Conservation (phyloP, 1,140 invertebrate genomes). For the Caenorhabditis elegans region WBcel235 BX284606.5:9288001-9288500, state of each 20-base stretch:
- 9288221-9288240: too few species aligned
- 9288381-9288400: background rate
- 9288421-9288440: background rate
- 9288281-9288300: too few species aligned
- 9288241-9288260: background rate
- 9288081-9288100: background rate
- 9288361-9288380: background rate
- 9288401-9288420: constrained; percentile 3
- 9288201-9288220: too few species aligned
- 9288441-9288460: background rate
- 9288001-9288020: constrained; percentile 3
- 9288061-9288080: background rate
- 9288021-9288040: background rate
- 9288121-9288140: too few species aligned
- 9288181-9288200: too few species aligned
- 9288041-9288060: background rate
- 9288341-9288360: background rate
- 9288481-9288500: background rate
- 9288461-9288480: constrained; percentile 2
- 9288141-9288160: too few species aligned
- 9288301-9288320: background rate
- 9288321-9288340: background rate
- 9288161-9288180: too few species aligned
- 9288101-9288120: too few species aligned
- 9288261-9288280: background rate